These are phyloP conservation scores for Enteromius treurensis DNA, from an alignment of 2,797 vertebrate species.

Conservation along the genomic window DNA sequence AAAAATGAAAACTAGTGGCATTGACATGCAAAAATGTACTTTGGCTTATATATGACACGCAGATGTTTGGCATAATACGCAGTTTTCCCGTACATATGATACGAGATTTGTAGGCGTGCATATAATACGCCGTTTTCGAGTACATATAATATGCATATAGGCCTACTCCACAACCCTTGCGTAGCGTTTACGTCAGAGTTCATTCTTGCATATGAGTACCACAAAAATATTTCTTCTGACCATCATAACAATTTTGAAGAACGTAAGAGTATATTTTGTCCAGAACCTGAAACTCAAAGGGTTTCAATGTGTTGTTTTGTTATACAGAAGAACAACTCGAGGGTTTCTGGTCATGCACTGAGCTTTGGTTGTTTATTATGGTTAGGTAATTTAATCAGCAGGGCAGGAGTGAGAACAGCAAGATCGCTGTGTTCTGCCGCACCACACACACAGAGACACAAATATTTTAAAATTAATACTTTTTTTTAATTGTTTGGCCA, in stretches of 20 bases:
- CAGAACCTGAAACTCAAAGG: neutral
- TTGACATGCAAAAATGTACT: no score
- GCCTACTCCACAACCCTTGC: no score
- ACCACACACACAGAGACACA: neutral
- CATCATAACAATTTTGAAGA: neutral
- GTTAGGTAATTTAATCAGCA: slow-evolving; percentile 15
- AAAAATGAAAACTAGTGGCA: no score
- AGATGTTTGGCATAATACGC: no score
- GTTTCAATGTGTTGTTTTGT: neutral
- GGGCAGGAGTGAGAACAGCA: neutral
- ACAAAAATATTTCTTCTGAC: neutral
- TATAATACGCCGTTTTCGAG: no score
- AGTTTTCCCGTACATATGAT: no score
- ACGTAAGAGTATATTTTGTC: neutral
- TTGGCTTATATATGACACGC: no score
- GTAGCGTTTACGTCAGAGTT: no score
- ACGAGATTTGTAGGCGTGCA: no score
- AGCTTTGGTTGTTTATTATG: neutral
- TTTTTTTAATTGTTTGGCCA: neutral
- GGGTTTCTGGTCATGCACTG: neutral
- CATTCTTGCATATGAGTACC: no score
- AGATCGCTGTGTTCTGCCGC: neutral
- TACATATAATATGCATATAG: no score
- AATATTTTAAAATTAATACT: neutral
- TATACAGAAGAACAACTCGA: neutral